Evolutionary conservation across 2,888 invertebrate species (phyloP).

Genomic region (Sepioteuthis lessoniana): DNA sequence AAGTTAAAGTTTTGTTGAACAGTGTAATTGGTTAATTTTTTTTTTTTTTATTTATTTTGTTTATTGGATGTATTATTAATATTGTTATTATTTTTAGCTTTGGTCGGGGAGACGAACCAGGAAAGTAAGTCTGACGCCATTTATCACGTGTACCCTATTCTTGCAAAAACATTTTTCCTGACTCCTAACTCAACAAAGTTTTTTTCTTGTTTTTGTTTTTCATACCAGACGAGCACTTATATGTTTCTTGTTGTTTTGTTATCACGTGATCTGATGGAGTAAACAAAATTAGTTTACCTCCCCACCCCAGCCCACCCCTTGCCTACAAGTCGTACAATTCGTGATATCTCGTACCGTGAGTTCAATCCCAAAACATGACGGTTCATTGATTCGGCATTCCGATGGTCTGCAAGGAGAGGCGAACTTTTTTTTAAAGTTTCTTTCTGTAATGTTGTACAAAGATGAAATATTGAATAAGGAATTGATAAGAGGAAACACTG

Average conservation of each 20-base stretch:
- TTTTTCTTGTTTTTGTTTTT: no score
- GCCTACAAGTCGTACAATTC: not conserved
- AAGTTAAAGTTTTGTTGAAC: no score
- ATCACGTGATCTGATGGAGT: not conserved
- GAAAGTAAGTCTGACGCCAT: constrained; percentile 16
- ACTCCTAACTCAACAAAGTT: not conserved
- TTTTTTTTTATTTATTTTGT: not conserved
- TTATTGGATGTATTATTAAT: not conserved
- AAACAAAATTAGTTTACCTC: no score
- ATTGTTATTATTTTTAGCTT: not conserved
- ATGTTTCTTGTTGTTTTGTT: not conserved
- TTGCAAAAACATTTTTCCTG: not conserved
- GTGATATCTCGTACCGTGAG: not conserved
- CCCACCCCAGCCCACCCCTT: not conserved
- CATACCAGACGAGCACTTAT: not conserved
- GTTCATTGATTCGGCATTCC: not conserved
- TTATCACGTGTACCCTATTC: not conserved
- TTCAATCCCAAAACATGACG: not conserved
- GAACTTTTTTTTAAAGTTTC: no score
- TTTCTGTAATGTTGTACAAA: no score
- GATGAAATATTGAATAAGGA: no score
- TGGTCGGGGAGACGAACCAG: not conserved
- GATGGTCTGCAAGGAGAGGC: no score
- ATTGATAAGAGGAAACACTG: no score
- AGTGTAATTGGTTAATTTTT: not conserved